phyloP scores from a whole-genome alignment of 2,113 vertebrate species.

The Xiphophorus hellerii region DNA sequence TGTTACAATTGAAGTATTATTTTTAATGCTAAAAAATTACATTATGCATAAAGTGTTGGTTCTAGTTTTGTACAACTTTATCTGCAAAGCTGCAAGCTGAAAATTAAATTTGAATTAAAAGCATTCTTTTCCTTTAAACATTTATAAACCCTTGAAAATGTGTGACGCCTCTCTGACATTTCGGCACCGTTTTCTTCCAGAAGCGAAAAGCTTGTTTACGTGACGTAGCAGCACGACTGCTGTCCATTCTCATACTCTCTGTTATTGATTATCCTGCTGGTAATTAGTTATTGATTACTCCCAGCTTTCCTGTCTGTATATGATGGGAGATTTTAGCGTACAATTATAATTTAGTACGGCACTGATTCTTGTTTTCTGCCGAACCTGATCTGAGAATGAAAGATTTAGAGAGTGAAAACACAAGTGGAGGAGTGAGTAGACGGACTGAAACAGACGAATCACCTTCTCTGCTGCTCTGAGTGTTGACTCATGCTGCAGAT shows the following conservation, averaged over 20 bases:
- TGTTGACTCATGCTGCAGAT: conserved; percentile 66
- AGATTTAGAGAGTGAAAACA: conserved; percentile 28
- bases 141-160: background rate
- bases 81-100: no score
- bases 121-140: background rate
- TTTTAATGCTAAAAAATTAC: no score
- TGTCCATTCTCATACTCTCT: conserved; percentile 21
- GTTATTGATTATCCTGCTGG: conserved; percentile 60
- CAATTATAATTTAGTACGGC: conserved; percentile 26
- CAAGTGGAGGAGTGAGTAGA: conserved; percentile 34
- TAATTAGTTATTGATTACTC: conserved; percentile 68
- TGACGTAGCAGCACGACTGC: conserved; percentile 1
- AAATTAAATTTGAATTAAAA: background rate
- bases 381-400: conserved; percentile 52
- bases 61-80: background rate
- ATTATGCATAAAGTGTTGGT: background rate
- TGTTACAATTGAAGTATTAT: no score
- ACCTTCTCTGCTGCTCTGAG: conserved; percentile 39
- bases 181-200: background rate
- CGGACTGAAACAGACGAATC: conserved; percentile 36
- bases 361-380: conserved; percentile 38
- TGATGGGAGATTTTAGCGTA: conserved; percentile 27
- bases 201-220: conserved; percentile 1
- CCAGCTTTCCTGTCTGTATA: conserved; percentile 24
- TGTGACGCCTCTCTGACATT: background rate